phyloP scores from a whole-genome alignment of 1,140 invertebrate genomes.

The Drosophila neocordata region DNA sequence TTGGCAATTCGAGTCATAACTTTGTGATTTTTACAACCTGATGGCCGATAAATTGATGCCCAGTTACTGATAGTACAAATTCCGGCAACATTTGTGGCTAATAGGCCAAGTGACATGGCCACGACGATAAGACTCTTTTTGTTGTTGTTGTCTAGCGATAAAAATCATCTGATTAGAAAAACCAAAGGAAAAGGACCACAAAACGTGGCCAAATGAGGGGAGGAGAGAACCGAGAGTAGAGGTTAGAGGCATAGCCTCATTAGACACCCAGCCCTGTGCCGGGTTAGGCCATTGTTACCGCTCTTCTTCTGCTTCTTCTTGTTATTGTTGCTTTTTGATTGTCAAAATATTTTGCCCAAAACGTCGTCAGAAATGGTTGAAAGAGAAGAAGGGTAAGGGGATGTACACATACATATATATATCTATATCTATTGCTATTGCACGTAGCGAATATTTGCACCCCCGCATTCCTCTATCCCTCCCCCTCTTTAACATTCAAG shows the following conservation, averaged over 20 bases:
- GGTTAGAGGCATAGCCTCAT: slow-evolving; percentile 39
- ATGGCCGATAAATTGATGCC: background rate
- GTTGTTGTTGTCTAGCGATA: no score
- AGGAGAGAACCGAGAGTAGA: background rate
- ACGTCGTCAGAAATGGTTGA: background rate
- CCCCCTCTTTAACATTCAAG: slow-evolving; percentile 12
- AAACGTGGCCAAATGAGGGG: background rate
- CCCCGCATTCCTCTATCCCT: background rate
- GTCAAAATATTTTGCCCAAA: slow-evolving; percentile 67
- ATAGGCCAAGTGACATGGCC: slow-evolving; percentile 27
- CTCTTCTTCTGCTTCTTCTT: background rate
- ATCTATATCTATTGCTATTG: no score
- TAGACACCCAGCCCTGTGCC: slow-evolving; percentile 23
- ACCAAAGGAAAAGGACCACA: background rate
- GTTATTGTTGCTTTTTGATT: slow-evolving; percentile 28
- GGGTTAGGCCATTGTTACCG: background rate
- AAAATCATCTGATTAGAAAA: background rate
- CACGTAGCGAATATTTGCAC: slow-evolving; percentile 22
- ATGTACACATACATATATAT: background rate
- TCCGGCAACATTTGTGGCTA: slow-evolving; percentile 60
- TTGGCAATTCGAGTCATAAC: no score
- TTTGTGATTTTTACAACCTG: background rate
- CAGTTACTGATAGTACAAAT: background rate
- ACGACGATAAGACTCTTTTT: background rate
- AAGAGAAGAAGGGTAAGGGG: background rate